A percentile compares a stretch with the other conserved stretches of the same genome.
These are phyloP conservation scores for Crypturellus undulatus DNA, from an alignment of 2,113 vertebrate genomes.

Conservation along the genomic window DNA sequence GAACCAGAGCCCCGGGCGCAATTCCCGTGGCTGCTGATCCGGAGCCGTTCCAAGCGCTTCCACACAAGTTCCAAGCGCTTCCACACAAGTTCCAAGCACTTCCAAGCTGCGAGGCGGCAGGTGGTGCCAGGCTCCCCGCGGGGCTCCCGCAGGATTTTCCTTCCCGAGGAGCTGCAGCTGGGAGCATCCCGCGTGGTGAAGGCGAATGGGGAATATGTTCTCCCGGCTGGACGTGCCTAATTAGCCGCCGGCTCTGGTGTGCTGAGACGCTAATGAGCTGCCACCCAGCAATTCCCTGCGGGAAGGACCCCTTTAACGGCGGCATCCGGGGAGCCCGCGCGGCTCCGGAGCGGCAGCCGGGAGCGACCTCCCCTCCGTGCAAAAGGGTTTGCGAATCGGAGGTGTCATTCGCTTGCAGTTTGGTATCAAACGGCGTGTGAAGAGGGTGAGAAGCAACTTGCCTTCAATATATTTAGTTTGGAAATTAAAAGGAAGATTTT, in stretches of 20 bases:
- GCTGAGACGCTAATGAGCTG: conserved; percentile 76
- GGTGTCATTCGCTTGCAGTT: neutral
- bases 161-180: conserved; percentile 75
- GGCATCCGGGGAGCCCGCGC: neutral
- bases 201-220: conserved; percentile 74
- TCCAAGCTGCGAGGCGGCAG: no score
- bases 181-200: conserved; percentile 74
- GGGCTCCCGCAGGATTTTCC: conserved; percentile 75
- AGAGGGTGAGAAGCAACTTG: neutral
- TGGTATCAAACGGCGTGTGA: neutral
- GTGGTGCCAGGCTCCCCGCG: no score
- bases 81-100: no score
- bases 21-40: conserved; percentile 41
- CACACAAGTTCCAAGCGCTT: no score
- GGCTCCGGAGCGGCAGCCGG: neutral
- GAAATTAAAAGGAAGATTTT: neutral
- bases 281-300: conserved; percentile 72
- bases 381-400: neutral
- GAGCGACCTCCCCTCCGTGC: neutral
- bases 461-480: neutral
- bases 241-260: conserved; percentile 76
- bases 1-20: conserved; percentile 45
- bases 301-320: conserved; percentile 16
- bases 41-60: neutral
- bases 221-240: conserved; percentile 72